These are phyloP conservation scores for Apistogramma diplotaenia DNA, from an alignment of 2,113 vertebrate species.

Conservation along the genomic window DNA sequence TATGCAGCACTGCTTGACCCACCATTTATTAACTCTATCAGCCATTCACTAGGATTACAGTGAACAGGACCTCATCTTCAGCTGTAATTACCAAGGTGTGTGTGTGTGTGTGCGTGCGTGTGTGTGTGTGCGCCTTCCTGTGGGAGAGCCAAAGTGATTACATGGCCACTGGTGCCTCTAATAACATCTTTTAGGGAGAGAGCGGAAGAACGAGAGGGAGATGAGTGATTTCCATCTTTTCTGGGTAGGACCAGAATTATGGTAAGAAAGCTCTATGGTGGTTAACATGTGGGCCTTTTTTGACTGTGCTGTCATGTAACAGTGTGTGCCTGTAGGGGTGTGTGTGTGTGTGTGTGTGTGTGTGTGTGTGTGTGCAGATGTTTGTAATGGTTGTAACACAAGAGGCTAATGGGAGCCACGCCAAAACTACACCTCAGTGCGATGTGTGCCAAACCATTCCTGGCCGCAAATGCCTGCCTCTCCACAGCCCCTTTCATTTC, in stretches of 20 bases:
- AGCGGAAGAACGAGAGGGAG: neutral
- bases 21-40: slow-evolving; percentile 49
- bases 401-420: slow-evolving; percentile 51
- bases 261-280: slow-evolving; percentile 36
- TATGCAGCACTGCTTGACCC: slow-evolving; percentile 41
- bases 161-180: slow-evolving; percentile 80
- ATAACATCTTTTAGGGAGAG: slow-evolving; percentile 72
- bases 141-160: slow-evolving; percentile 76
- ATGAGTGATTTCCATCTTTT: slow-evolving; percentile 64
- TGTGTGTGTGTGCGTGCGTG: neutral
- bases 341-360: neutral
- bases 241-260: slow-evolving; percentile 40
- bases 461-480: slow-evolving; percentile 30
- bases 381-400: slow-evolving; percentile 62
- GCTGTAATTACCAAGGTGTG: slow-evolving; percentile 61
- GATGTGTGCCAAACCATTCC: slow-evolving; percentile 52
- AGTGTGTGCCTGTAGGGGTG: slow-evolving; percentile 15
- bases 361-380: slow-evolving; percentile 24
- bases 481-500: slow-evolving; percentile 25
- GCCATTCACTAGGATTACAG: slow-evolving; percentile 49
- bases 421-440: slow-evolving; percentile 63
- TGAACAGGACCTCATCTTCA: slow-evolving; percentile 53
- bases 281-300: slow-evolving; percentile 55
- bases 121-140: slow-evolving; percentile 33
- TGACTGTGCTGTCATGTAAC: slow-evolving; percentile 39